phyloP scores from a whole-genome alignment of 2,797 vertebrate genomes.

The Schizopygopsis malacanthus region DNA sequence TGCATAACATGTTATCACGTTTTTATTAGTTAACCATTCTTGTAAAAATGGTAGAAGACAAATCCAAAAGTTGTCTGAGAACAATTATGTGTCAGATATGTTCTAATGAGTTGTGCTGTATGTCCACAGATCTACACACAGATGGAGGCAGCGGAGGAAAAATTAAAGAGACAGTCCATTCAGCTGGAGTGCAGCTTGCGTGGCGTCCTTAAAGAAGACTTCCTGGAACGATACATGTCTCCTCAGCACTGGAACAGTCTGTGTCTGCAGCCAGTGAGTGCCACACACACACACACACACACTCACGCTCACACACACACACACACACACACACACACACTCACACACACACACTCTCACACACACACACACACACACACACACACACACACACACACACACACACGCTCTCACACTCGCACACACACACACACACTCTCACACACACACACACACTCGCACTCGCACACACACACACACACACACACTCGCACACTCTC shows the following conservation, averaged over 20 bases:
- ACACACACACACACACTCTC: too few species aligned
- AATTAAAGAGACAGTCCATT: slow-evolving; percentile 65
- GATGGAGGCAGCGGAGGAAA: slow-evolving; percentile 72
- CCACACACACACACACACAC: background rate
- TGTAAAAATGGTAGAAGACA: background rate
- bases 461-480: background rate
- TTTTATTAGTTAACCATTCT: background rate
- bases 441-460: too few species aligned
- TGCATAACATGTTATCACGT: background rate
- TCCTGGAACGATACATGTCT: slow-evolving; percentile 76
- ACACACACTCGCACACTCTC: background rate
- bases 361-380: background rate
- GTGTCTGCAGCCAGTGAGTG: slow-evolving; percentile 65
- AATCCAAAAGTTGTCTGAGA: background rate
- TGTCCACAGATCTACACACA: slow-evolving; percentile 75
- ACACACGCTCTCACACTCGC: too few species aligned
- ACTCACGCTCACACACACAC: background rate
- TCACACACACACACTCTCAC: background rate
- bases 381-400: too few species aligned
- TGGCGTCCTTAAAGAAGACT: slow-evolving; percentile 79
- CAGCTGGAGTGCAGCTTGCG: slow-evolving; percentile 79
- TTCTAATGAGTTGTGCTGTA: slow-evolving; percentile 13
- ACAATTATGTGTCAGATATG: background rate
- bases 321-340: background rate
- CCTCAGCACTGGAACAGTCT: slow-evolving; percentile 82